Evolutionary conservation across 2,888 invertebrate species (phyloP), one percentile per base, ranked within the genome.

Genomic region (Spisula solida): DNA sequence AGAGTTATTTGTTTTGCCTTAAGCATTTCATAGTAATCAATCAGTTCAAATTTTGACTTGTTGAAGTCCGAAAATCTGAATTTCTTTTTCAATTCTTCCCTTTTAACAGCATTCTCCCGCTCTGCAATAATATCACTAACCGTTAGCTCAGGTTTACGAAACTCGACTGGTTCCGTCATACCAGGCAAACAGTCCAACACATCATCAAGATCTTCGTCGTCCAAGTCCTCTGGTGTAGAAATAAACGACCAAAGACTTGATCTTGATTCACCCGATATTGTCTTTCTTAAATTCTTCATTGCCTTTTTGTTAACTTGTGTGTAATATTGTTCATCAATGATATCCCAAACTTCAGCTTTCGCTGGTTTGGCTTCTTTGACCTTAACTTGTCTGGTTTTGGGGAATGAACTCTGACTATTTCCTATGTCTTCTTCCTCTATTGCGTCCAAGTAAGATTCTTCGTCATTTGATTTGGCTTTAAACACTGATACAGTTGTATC

Each of bases 151-250:
- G 89, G 88, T 78, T 90, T 89, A 20, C 90, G 85, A 47, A 86
- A 82, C 8, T 91, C 92, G 47, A 83, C 75, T 14, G 92, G 90
- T 25, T 93, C 91, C 10, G 94, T 86, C 93, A 93, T 94, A 18
- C 94, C 94, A 18, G 95, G 95, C 55, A 95, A 91, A 85, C 93
- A 93, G 16, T 94, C 93, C 5, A 94, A 88, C 25, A 95, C 93
- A 41, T 92, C 91, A 29, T 93, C 94, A 12, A 94, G 55, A 29
- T 90, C 90, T n/a, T 93, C 92, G 60, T 92, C 91, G 48, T 93
- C 93, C 25, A 93, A 83, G 80, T 91, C 92, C 86, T 94, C 94
- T 0, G 92, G 91, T 51, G 94, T 93, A 6, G 94, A 93, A 78
- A 94, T 90, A 81, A 93, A 93, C 29, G 94, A 94, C 94, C 94